Base-by-base conservation (phyloP, 2,888 invertebrate genomes). In the Hermaeophaga mercurialis region DNA sequence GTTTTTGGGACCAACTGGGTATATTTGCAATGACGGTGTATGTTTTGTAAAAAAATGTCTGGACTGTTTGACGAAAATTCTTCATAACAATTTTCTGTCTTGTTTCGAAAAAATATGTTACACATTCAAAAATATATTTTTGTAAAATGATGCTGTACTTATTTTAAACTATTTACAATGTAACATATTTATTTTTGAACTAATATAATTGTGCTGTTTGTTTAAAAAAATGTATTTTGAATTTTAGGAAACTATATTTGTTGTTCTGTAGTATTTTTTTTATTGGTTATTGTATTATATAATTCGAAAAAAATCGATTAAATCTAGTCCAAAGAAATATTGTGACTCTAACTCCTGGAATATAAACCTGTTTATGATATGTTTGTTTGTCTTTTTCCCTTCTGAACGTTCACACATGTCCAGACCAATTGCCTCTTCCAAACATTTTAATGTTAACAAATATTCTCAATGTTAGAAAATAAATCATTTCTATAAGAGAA, bases 401-500 rank as follows among this genome's bases (percentile, higher is more conserved):
- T 28, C n/a, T 28, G 5, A 5, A 33, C 11, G 14, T 2, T 12
- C 12, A 12, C 28, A 15, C 15, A 33, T 46, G 22, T 15, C 68
- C 67, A 12, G 67, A 61, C 71, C 71, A 72, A 44, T 67, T 58
- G 11, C 46, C 49, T 12, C 18, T 50, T 7, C 71, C 70, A 55
- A 61, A 68, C 49, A 67, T 58, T 11, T 45, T 33, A 6, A 71
- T 59, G 58, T 75, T 77, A 54, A 73, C 72, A 48, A 68, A 63
- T 24, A 73, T 63, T 34, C 75, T 62, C 31, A 82, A 74, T 0
- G 80, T 80, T 33, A 79, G 74, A 67, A 80, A 82, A 64, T 83
- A 83, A 2, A 81, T 66, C 14, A 82, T 71, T 65, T 83, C 83
- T 5, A 82, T 78, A 24, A 82, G 52, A 9, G 77, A 76, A 11